Evolutionary conservation across 2,113 vertebrate genomes (phyloP), one percentile per base, ranked within the genome.

Genomic region (Barnardius zonarius): DNA sequence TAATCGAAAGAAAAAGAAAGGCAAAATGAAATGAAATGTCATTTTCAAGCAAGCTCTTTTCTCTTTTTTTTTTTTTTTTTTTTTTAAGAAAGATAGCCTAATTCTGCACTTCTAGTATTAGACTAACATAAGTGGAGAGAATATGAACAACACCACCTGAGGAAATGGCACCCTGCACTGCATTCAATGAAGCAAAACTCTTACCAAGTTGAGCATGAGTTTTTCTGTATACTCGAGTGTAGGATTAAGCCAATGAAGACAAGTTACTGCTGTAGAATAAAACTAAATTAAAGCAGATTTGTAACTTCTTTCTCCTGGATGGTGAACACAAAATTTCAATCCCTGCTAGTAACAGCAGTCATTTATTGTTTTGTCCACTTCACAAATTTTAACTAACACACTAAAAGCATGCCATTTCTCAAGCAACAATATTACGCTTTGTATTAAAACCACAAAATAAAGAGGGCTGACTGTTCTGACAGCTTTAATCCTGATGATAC

Each of bases 401-500:
- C 28, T 89, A 69, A 96, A 95, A 92, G 48, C 22, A n/a, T 67
- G 54, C 79, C 83, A 83, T 91, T 96, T 84, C 86, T 92, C 91
- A 43, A 95, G 77, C 68, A 94, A 95, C 62, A 90, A 80, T 82
- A 88, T 94, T 96, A 88, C 3, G 27, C 95, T 97, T 97, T 83
- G 70, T 79, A 73, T 93, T 83, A 92, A 96, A 97, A 92, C 95
- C 93, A 94, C 83, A 95, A 96, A 95, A 97, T 95, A 97, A 96
- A 94, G 81, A 88, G 81, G 86, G 70, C 90, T 95, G 89, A 64
- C 73, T 86, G 66, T 87, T 87, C 96, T 97, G 94, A 96, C 93
- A 96, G 92, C 77, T 96, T 90, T 93, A 96, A 96, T 93, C 89
- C 93, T 95, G 90, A 93, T 86, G 88, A 79, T 95, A 85, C 86